These are phyloP conservation scores for Octodon degus DNA, from an alignment of 2,113 vertebrate species.

Conservation along the genomic window DNA sequence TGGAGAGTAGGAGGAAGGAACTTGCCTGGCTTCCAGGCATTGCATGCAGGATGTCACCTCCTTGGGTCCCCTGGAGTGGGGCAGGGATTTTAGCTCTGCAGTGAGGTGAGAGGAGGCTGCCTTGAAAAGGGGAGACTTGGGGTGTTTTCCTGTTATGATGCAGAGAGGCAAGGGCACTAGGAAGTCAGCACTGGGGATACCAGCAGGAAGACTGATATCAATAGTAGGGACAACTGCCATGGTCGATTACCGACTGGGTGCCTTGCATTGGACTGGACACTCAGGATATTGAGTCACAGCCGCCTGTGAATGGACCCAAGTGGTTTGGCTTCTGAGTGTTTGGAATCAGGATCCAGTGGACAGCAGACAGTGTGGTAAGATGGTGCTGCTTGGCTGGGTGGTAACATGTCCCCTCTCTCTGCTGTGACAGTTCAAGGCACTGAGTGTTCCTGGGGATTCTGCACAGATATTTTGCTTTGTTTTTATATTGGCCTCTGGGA, in stretches of 20 bases:
- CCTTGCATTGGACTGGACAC: not conserved
- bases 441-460: not conserved
- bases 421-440: not conserved
- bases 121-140: not conserved
- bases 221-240: not conserved
- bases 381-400: not conserved
- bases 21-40: not conserved
- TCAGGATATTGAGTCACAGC: not conserved
- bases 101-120: not conserved
- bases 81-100: not conserved
- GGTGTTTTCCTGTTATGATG: not conserved
- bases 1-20: not conserved
- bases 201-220: accelerated
- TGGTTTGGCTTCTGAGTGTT: not conserved
- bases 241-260: not conserved
- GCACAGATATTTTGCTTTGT: not conserved
- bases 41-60: accelerated
- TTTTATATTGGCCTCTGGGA: not conserved
- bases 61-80: not conserved
- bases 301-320: not conserved
- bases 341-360: not conserved
- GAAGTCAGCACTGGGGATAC: not conserved
- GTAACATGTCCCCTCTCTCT: not conserved
- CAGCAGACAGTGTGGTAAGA: not conserved
- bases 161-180: not conserved